A percentile compares a stretch with the other conserved stretches of the same genome.
Conservation (phyloP, 2,888 invertebrate species). For the Lagria hirta region DNA sequence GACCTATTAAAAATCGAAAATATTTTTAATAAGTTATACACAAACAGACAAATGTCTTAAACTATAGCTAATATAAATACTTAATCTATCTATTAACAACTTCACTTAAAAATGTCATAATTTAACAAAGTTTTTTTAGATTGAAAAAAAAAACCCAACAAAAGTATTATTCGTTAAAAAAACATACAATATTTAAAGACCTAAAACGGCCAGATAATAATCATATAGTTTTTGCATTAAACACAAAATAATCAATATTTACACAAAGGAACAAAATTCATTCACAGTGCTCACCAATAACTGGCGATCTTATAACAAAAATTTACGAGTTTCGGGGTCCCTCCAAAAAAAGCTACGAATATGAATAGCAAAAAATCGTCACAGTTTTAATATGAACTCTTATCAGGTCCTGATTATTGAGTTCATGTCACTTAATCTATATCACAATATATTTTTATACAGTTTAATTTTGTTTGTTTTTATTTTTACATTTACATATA, state of each 20-base stretch:
- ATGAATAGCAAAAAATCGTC: slow-evolving; percentile 11
- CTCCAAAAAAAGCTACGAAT: slow-evolving; percentile 4
- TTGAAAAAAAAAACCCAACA: slow-evolving; percentile 26
- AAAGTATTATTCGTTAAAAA: slow-evolving; percentile 22
- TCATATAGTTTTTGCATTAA: slow-evolving; percentile 26
- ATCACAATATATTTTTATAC: slow-evolving; percentile 35
- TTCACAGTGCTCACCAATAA: slow-evolving; percentile 20
- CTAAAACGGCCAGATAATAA: slow-evolving; percentile 35
- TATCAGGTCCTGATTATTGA: slow-evolving; percentile 17
- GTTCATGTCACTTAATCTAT: slow-evolving; percentile 34
- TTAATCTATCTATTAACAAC: slow-evolving; percentile 45
- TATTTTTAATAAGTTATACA: slow-evolving; percentile 48
- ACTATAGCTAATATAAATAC: slow-evolving; percentile 51
- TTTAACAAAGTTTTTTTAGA: slow-evolving; percentile 23
- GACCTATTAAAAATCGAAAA: slow-evolving; percentile 48
- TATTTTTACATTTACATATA: slow-evolving; percentile 23
- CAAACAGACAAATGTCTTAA: slow-evolving; percentile 47
- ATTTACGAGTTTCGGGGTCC: slow-evolving; percentile 12
- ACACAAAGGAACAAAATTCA: slow-evolving; percentile 29
- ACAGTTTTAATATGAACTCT: slow-evolving; percentile 8
- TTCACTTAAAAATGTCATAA: slow-evolving; percentile 36
- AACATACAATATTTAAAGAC: slow-evolving; percentile 21
- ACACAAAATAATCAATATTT: slow-evolving; percentile 27
- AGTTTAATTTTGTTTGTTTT: slow-evolving; percentile 20
- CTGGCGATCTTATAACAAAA: slow-evolving; percentile 8